Evolutionary conservation across 2,113 vertebrate genomes (phyloP).

Genomic region (Ochotona curzoniae): DNA sequence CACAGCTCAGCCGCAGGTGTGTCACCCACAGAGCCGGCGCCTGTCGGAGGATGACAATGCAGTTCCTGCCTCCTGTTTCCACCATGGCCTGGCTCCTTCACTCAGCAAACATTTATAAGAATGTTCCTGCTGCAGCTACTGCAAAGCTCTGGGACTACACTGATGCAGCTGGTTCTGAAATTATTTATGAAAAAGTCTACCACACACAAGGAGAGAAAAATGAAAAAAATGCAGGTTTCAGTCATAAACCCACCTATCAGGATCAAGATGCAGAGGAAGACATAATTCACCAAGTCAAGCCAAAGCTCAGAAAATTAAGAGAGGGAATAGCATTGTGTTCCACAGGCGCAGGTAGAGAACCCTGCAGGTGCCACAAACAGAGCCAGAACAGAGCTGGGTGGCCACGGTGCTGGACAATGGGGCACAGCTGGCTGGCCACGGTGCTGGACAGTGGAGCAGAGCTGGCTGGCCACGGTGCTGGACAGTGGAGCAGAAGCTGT

Average conservation of each 20-base stretch:
- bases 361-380: too few relatives aligned
- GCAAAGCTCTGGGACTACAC: neutral
- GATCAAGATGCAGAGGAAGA: neutral
- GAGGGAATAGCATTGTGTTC: neutral
- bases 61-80: neutral
- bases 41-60: neutral
- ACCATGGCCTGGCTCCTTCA: too few relatives aligned
- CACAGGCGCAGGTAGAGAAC: neutral
- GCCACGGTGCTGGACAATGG: too few relatives aligned
- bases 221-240: neutral
- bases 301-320: neutral
- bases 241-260: neutral
- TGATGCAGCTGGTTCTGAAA: neutral
- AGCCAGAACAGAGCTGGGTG: neutral
- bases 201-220: neutral
- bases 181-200: neutral
- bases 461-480: neutral
- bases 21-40: too few relatives aligned
- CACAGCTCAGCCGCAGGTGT: too few relatives aligned
- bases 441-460: too few relatives aligned
- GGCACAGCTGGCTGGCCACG: too few relatives aligned
- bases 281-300: neutral
- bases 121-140: neutral
- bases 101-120: neutral
- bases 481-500: fast-evolving